These are phyloP conservation scores for Silurus aristotelis DNA, from an alignment of 2,797 vertebrate species.

Conservation along the genomic window DNA sequence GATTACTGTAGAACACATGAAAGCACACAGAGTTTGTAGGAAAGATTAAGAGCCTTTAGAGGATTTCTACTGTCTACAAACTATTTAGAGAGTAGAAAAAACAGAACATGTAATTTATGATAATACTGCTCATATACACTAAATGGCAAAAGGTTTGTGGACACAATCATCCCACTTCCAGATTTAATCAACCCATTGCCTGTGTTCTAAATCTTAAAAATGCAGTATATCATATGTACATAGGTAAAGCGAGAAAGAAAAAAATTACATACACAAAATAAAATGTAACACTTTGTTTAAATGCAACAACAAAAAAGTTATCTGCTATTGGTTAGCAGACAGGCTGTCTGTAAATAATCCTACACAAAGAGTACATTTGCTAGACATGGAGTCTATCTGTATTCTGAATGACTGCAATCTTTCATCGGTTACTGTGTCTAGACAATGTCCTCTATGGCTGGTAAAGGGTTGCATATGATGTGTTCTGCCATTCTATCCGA, in stretches of 20 bases:
- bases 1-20: conserved; percentile 78
- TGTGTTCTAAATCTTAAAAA: not conserved
- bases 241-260: not conserved
- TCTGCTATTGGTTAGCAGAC: too few species aligned
- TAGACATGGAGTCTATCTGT: not conserved
- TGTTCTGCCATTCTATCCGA: not conserved
- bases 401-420: not conserved
- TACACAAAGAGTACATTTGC: not conserved
- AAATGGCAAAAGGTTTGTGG: not conserved
- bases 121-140: not conserved
- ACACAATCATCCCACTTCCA: not conserved
- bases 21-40: too few species aligned
- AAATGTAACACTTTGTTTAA: not conserved
- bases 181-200: not conserved
- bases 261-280: not conserved
- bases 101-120: not conserved
- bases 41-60: not conserved
- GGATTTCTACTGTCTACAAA: not conserved
- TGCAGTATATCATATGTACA: not conserved
- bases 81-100: not conserved
- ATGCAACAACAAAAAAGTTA: too few species aligned
- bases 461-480: not conserved
- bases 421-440: not conserved
- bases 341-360: not conserved
- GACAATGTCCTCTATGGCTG: not conserved